Conservation (phyloP, 2,797 vertebrate genomes). For the Crocidura indochinensis region DNA sequence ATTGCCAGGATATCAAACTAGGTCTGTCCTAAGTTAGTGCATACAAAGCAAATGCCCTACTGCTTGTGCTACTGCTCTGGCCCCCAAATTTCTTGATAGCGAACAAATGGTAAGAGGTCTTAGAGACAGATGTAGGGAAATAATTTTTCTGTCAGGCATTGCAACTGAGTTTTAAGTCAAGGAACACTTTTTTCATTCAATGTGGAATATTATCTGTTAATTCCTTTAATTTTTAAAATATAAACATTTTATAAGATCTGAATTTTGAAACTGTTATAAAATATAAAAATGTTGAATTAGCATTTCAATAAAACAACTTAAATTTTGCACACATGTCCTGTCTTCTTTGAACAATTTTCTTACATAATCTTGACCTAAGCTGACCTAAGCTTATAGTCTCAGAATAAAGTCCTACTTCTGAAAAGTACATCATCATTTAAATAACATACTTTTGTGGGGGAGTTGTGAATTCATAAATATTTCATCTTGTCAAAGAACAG, state of each 20-base stretch:
- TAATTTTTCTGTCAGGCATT: slow-evolving; percentile 63
- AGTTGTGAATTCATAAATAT: background rate
- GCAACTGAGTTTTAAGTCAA: slow-evolving; percentile 56
- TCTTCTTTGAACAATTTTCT: slow-evolving; percentile 24
- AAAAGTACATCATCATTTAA: slow-evolving; percentile 42
- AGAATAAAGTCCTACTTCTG: slow-evolving; percentile 25
- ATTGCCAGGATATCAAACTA: too few relatives aligned
- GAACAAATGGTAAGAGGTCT: slow-evolving; percentile 28
- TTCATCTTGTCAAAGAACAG: too few relatives aligned
- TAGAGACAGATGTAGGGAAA: slow-evolving; percentile 58
- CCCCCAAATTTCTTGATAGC: slow-evolving; percentile 54
- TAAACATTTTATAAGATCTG: background rate
- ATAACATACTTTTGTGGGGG: background rate
- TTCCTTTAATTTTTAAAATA: slow-evolving; percentile 49
- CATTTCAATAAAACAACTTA: slow-evolving; percentile 38
- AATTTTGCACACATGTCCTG: background rate
- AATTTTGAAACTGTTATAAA: background rate
- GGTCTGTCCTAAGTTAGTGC: too few relatives aligned
- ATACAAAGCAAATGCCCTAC: too few relatives aligned
- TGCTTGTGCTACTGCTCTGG: too few relatives aligned
- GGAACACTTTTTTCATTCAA: slow-evolving; percentile 4
- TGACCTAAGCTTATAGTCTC: background rate
- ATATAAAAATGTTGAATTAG: slow-evolving; percentile 26
- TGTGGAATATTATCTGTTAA: slow-evolving; percentile 6
- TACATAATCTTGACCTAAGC: background rate